Conservation (phyloP, 1,140 invertebrate species). For the Hyphantria cunea region DNA sequence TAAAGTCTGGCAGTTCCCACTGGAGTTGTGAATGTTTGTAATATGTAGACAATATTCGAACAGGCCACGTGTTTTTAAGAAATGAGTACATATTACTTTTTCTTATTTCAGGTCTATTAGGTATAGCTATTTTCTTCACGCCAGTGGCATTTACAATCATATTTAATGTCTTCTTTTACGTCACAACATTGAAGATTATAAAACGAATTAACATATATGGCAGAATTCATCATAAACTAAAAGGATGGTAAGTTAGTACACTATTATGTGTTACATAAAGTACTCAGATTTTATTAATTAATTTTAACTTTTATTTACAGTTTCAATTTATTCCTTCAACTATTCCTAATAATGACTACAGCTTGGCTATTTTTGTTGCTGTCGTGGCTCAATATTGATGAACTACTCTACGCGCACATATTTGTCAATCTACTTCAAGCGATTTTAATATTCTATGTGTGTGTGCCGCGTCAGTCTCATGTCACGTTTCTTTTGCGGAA, state of each 20-base stretch:
- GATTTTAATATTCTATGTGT: constrained; percentile 88
- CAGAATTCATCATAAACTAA: constrained; percentile 91
- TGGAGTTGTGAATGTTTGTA: too few relatives aligned
- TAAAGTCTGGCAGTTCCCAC: too few relatives aligned
- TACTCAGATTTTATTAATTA: background rate
- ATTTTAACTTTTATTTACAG: constrained; percentile 76
- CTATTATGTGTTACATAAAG: background rate
- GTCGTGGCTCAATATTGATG: constrained; percentile 87
- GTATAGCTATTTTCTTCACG: constrained; percentile 90
- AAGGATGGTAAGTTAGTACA: constrained; percentile 86
- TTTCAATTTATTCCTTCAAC: constrained; percentile 89
- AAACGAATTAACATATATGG: constrained; percentile 91
- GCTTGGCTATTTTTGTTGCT: constrained; percentile 89
- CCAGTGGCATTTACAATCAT: constrained; percentile 90
- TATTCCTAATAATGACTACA: constrained; percentile 87
- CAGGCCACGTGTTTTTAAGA: too few relatives aligned
- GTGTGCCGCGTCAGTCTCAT: constrained; percentile 88
- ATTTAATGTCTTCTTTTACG: constrained; percentile 89
- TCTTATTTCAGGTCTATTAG: constrained; percentile 86
- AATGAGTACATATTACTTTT: too few relatives aligned
- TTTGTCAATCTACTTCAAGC: constrained; percentile 88
- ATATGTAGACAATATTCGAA: too few relatives aligned
- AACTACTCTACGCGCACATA: constrained; percentile 87
- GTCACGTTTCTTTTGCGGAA: constrained; percentile 89
- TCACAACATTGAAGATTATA: constrained; percentile 89